Evolutionary conservation across 1,140 invertebrate genomes (phyloP), one percentile per base, ranked within the genome.

Genomic region (Lepidotrigona ventralis): DNA sequence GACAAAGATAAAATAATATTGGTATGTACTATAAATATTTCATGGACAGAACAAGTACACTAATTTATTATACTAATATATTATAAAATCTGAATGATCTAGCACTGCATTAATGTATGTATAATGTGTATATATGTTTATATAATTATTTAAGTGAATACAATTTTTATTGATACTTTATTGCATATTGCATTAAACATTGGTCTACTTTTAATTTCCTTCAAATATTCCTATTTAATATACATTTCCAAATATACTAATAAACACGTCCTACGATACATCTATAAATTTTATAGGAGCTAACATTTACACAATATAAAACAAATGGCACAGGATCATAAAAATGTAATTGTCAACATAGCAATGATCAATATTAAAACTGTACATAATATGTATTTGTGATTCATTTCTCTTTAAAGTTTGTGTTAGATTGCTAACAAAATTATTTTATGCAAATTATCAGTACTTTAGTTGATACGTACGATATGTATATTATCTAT

Each of bases 291-390:
- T 60, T 26, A 2, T 46, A 75, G 15, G 8, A 46, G 26, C 21
- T 51, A 33, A 58, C 21, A 53, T 54, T 39, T 77, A 58, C 2
- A 70, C 53, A 51, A 60, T 82, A 82, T 53, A 53, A 82, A 69
- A 60, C n/a, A 66, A 76, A 77, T 82, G 81, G 74, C 81, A 82
- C 73, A 60, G 8, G 19, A 69, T 82, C 23, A 70, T 70, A 63
- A 46, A 58, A 69, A 78, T 78, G 39, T 64, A 66, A 68, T 69
- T 21, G 9, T 56, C n/a, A 23, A 82, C 17, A 56, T 69, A 76
- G 23, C 26, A 58, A 12, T 23, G 23, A 68, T 33, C 23, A 23
- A 70, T 74, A 51, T 53, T 3, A 56, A 66, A 75, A 54, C 14
- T 81, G 60, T 74, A 74, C 21, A 29, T 74, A 75, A 29, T 66